Conservation (phyloP, 2,888 invertebrate species). For the Cerastis leucographa region DNA sequence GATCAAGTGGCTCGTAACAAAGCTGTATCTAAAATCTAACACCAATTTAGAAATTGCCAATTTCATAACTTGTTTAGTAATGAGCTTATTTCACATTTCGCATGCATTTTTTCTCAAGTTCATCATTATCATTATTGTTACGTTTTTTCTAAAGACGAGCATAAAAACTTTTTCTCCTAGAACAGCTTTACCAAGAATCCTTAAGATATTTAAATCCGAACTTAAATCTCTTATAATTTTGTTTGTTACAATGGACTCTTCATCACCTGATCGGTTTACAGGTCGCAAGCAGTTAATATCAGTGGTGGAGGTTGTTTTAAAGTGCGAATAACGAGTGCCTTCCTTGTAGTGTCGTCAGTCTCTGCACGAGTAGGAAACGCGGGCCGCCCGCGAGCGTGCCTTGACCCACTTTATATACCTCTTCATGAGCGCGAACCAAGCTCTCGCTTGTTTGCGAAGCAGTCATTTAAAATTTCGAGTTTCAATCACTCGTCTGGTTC, state of each 20-base stretch:
- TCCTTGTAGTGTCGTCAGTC: slow-evolving; percentile 79
- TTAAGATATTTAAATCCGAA: background rate
- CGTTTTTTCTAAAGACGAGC: background rate
- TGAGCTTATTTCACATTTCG: slow-evolving; percentile 1
- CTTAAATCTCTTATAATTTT: background rate
- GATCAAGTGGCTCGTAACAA: slow-evolving; percentile 21
- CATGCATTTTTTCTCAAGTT: background rate
- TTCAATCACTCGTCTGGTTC: slow-evolving; percentile 3
- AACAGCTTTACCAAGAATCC: background rate
- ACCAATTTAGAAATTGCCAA: slow-evolving; percentile 7
- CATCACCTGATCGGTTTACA: slow-evolving; percentile 11
- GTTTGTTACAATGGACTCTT: background rate
- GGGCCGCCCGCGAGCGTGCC: slow-evolving; percentile 81
- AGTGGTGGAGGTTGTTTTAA: slow-evolving; percentile 76
- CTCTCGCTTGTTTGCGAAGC: slow-evolving; percentile 75
- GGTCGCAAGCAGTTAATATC: slow-evolving; percentile 66
- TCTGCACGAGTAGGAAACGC: slow-evolving; percentile 84
- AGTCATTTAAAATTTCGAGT: slow-evolving; percentile 60
- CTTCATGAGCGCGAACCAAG: slow-evolving; percentile 72
- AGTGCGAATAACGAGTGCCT: slow-evolving; percentile 82
- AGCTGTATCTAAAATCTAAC: slow-evolving; percentile 16
- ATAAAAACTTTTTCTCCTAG: background rate
- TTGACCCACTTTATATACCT: slow-evolving; percentile 84
- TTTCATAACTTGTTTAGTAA: slow-evolving; percentile 20
- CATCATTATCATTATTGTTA: background rate